Conservation (phyloP, 2,888 invertebrate genomes). For the Chalcosyrphus nemorum region DNA sequence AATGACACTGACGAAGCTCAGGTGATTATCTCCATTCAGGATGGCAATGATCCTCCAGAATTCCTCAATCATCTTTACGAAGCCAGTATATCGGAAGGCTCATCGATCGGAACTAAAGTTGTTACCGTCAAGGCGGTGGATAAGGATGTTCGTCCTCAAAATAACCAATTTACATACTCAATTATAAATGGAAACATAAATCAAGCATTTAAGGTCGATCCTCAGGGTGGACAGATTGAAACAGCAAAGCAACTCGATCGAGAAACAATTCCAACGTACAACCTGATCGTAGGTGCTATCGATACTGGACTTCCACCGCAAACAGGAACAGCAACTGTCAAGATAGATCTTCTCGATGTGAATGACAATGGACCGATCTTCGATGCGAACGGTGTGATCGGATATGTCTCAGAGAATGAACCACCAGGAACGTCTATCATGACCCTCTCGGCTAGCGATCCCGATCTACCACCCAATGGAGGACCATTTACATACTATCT, state of each 20-base stretch:
- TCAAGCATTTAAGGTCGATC: constrained; percentile 93
- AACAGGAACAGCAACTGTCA: constrained; percentile 94
- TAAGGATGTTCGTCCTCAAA: constrained; percentile 94
- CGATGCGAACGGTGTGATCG: constrained; percentile 87
- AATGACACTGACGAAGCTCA: constrained; percentile 98
- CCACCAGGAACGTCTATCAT: constrained; percentile 91
- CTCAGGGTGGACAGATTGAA: constrained; percentile 92
- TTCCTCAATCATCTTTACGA: constrained; percentile 91
- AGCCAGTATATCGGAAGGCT: constrained; percentile 91
- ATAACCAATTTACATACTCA: constrained; percentile 95
- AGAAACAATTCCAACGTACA: constrained; percentile 89
- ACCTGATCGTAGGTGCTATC: constrained; percentile 91
- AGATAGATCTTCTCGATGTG: constrained; percentile 91
- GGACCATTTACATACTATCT: constrained; percentile 93
- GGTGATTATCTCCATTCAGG: constrained; percentile 95
- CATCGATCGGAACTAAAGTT: constrained; percentile 88
- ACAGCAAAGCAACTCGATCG: constrained; percentile 90
- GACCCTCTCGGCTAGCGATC: constrained; percentile 93
- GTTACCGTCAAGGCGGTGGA: constrained; percentile 92
- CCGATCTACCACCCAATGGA: constrained; percentile 94
- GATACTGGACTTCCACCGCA: constrained; percentile 95
- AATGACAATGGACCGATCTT: constrained; percentile 97
- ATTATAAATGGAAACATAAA: constrained; percentile 92
- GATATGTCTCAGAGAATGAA: constrained; percentile 93
- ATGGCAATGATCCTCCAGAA: constrained; percentile 97